Percentiles rank a stretch among this genome's conserved stretches.
phyloP scores from a whole-genome alignment of 1,140 invertebrate species.

The Anastatus disparis region DNA sequence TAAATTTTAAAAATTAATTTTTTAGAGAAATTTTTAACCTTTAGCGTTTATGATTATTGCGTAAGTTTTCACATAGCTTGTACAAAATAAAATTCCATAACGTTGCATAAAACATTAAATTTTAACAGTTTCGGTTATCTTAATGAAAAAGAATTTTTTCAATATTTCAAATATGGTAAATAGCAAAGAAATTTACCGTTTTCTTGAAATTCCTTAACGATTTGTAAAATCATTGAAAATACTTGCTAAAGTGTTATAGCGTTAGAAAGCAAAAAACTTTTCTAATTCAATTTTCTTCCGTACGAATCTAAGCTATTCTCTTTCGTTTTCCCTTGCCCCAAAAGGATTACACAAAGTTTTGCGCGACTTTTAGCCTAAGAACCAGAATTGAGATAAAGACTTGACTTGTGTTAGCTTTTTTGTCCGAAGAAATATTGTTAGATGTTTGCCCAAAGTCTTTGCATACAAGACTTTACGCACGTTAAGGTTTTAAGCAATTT shows the following conservation, averaged over 20 bases:
- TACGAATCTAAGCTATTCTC: conserved; percentile 34
- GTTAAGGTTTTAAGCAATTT: neutral
- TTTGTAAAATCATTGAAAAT: conserved; percentile 16
- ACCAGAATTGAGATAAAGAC: neutral
- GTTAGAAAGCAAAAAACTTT: conserved; percentile 33
- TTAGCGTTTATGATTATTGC: no score
- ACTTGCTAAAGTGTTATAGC: neutral
- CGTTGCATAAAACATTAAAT: neutral
- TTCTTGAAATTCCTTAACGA: conserved; percentile 18
- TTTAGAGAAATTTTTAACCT: no score
- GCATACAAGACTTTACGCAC: conserved; percentile 24
- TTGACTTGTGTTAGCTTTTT: neutral
- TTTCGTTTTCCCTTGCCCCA: no score
- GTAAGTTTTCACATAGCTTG: no score
- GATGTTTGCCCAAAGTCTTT: conserved; percentile 34
- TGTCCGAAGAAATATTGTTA: conserved; percentile 31
- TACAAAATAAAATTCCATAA: no score
- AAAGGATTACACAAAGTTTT: conserved; percentile 34
- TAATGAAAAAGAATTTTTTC: neutral
- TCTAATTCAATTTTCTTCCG: conserved; percentile 36
- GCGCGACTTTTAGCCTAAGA: conserved; percentile 13
- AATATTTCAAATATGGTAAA: conserved; percentile 28
- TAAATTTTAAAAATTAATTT: no score
- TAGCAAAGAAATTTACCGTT: neutral
- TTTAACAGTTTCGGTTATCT: conserved; percentile 2